Evolutionary conservation across 2,888 invertebrate species (phyloP).

Genomic region (Melinopterus prodromus): DNA sequence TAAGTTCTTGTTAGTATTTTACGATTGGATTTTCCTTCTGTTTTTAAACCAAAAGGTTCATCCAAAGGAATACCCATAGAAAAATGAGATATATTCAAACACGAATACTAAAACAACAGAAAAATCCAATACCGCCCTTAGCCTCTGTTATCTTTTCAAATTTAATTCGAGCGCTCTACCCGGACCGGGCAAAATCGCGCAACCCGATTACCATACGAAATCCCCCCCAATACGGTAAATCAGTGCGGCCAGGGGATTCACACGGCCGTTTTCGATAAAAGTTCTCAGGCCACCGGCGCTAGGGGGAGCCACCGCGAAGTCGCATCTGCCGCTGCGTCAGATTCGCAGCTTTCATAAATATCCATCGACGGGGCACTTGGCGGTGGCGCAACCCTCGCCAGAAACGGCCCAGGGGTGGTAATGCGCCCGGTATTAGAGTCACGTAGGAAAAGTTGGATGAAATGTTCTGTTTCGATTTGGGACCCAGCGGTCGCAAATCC

Average conservation of each 20-base stretch:
- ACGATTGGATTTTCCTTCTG: too few relatives aligned
- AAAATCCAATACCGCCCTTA: too few relatives aligned
- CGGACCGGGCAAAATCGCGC: not conserved
- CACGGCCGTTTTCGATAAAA: constrained; percentile 22
- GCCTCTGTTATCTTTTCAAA: not conserved
- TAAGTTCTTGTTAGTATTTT: too few relatives aligned
- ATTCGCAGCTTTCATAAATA: constrained; percentile 58
- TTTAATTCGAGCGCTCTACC: not conserved
- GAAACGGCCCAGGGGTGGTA: constrained; percentile 51
- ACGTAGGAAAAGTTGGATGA: constrained; percentile 61
- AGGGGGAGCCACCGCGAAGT: constrained; percentile 15
- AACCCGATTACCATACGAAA: constrained; percentile 23
- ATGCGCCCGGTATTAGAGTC: constrained; percentile 58
- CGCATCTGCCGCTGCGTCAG: not conserved
- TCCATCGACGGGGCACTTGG: constrained; percentile 51
- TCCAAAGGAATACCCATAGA: too few relatives aligned
- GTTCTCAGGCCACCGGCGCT: constrained; percentile 18
- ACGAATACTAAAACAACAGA: too few relatives aligned
- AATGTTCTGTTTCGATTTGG: constrained; percentile 61
- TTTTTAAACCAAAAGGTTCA: too few relatives aligned
- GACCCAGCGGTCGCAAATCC: constrained; percentile 58
- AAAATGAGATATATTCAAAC: too few relatives aligned
- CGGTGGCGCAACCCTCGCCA: not conserved
- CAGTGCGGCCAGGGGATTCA: constrained; percentile 22
- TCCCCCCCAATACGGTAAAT: constrained; percentile 25